A percentile compares a stretch with the other conserved stretches of the same genome.
phyloP scores from a whole-genome alignment of 2,797 vertebrate genomes.

The Crypturellus tataupa region DNA sequence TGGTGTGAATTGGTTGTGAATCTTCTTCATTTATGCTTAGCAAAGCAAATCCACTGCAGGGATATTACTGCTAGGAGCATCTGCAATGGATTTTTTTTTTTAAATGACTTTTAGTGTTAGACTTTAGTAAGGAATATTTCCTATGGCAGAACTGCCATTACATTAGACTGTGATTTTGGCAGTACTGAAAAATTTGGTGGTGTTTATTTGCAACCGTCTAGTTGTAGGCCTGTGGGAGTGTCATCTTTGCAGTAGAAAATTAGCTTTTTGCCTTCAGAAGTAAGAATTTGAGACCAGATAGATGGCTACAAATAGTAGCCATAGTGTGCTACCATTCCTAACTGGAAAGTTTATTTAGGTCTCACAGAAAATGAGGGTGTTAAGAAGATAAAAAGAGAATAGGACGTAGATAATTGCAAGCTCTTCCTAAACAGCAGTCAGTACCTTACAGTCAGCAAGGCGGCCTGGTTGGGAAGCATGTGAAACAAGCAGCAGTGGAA shows the following conservation, averaged over 20 bases:
- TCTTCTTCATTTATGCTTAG: not conserved
- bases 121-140: not conserved
- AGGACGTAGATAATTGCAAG: not conserved
- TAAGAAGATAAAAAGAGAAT: not conserved
- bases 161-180: not conserved
- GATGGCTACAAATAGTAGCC: not conserved
- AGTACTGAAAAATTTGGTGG: not conserved
- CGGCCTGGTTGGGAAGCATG: rapidly evolving
- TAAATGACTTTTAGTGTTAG: not conserved
- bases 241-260: not conserved
- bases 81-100: not conserved
- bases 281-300: rapidly evolving
- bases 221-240: not conserved
- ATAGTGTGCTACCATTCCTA: not conserved
- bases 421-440: not conserved
- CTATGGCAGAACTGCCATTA: not conserved
- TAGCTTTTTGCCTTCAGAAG: not conserved
- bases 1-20: not conserved
- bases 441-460: not conserved
- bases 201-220: not conserved
- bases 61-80: not conserved
- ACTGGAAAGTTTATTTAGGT: not conserved
- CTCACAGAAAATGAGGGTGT: not conserved
- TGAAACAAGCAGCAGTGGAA: not conserved
- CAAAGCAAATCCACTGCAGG: not conserved